Base-by-base conservation (phyloP, 2,113 vertebrate species). In the Hydropotes inermis region DNA sequence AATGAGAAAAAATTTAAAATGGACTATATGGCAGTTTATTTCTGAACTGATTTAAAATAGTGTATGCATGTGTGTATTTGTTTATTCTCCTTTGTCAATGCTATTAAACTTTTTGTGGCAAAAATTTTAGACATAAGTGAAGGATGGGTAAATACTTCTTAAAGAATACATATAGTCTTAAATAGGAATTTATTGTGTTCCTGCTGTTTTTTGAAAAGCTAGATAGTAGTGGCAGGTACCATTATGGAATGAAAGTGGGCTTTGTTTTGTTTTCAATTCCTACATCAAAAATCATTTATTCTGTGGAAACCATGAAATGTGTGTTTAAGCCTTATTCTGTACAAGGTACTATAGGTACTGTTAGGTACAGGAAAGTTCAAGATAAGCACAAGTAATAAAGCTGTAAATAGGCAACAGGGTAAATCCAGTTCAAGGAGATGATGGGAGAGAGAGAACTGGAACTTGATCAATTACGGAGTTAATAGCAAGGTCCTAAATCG, bases 201-300 rank as follows among this genome's bases (percentile, higher is more conserved):
- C 19, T 57, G 30, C 36, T 93, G 9, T 79, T 89, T 19, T 52
- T 83, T 94, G 39, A 88, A 95, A 91, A 82, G 15, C 19, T 50
- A 74, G 67, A 88, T 91, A 27, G 70, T 52, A 12, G 47, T 88
- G 70, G 57, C 79, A 58, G 11, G 50, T 60, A 17, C 14, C 13
- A 13, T 93, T 95, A 47, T 60, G 57, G 70, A 90, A 43, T 5
- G 27, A 91, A 87, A 79, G 30, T 61, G 78, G 61, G 11, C n/a
- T 94, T 93, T 70, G 60, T 52, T 15, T 84, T 96, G 61, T 89
- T 95, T 87, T 83, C 55, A 79, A 84, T 52, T 54, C 17, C 19
- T 87, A 8, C 36, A 28, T 95, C 52, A 47, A 64, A 64, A 96
- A 78, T 95, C 33, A 86, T 93, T 93, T 94, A 36, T 95, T 97